A percentile compares a stretch with the other conserved stretches of the same genome.
Evolutionary conservation across 2,113 vertebrate genomes (phyloP).

Genomic region (Elaphurus davidianus): DNA sequence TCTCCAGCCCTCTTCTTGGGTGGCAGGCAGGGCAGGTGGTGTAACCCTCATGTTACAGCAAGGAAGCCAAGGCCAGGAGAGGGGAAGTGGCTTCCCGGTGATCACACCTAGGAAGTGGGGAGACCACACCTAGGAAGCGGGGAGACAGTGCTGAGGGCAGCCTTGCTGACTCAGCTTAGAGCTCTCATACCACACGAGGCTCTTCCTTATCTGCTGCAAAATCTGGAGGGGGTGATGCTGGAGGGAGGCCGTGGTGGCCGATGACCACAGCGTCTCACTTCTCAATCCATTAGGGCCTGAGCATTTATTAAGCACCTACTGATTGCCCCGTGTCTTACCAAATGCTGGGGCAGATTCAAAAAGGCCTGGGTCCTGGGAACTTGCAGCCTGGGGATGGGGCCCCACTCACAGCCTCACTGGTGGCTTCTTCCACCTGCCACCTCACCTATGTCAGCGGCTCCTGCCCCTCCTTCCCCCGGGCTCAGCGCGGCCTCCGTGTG

Average conservation of each 20-base stretch:
- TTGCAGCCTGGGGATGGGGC: not conserved
- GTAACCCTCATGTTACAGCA: not conserved
- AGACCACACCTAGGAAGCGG: too few relatives aligned
- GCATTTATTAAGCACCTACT: not conserved
- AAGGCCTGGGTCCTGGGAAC: not conserved
- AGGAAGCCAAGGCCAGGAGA: not conserved
- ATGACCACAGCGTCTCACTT: not conserved
- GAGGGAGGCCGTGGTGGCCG: not conserved
- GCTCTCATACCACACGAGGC: not conserved
- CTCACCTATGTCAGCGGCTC: not conserved
- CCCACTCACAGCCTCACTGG: too few relatives aligned
- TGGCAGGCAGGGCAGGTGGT: not conserved
- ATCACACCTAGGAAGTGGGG: not conserved
- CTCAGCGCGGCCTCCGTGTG: conserved; percentile 4
- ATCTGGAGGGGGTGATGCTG: not conserved
- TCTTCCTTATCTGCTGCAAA: not conserved
- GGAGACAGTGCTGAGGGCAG: not conserved
- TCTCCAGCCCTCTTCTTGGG: not conserved
- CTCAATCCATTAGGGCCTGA: not conserved
- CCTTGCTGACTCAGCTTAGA: not conserved
- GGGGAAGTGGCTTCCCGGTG: fast-evolving
- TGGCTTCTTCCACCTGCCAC: not conserved
- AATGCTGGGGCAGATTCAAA: not conserved
- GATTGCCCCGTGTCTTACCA: not conserved
- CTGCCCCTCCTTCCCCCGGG: fast-evolving